Evolutionary conservation across 2,113 vertebrate genomes (phyloP), one percentile per base, ranked within the genome.

Genomic region (Uropsilus gracilis): DNA sequence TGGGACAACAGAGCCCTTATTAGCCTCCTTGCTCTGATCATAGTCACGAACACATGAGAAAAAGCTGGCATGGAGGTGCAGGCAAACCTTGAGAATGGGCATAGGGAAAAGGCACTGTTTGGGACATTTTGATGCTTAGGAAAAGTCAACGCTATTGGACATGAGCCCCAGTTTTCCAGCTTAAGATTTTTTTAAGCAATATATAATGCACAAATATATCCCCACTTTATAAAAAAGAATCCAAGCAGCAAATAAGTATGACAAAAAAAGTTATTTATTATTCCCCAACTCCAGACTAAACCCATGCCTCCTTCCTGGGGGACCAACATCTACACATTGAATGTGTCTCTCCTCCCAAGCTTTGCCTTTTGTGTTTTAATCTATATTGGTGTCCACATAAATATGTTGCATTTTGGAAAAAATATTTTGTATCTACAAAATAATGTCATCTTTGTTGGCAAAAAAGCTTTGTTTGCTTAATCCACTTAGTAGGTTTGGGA

Each of bases 391-490:
- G 42, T 22, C 5, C 14, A 17, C 16, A 64, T 34, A 77, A 69
- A 34, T 44, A 64, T 18, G 34, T 18, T 64, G 64, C 26, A 13
- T 55, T 89, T 93, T 34, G 75, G 44, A 59, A 80, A 86, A 85
- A 34, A 53, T 42, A 66, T 17, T 69, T 37, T 73, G 20, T 77
- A 95, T 90, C 57, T 68, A 68, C 30, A 63, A 59, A 90, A 80
- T 37, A 16, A 39, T 46, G 59, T 95, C 30, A 82, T 32, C 82
- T 9, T 17, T 82, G 20, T 61, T 81, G 87, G 42, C 61, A 83
- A 95, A 89, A 80, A 53, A 75, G n/a, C 39, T 88, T 90, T 50
- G 12, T 26, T 96, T 73, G 18, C 44, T 73, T 77, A 86, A 78
- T 75, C 64, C 28, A 69, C n/a, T 80, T 73, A 64, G 73, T 50